phyloP scores from a whole-genome alignment of 1,140 invertebrate genomes.

The Mycetomoellerius zeteki region DNA sequence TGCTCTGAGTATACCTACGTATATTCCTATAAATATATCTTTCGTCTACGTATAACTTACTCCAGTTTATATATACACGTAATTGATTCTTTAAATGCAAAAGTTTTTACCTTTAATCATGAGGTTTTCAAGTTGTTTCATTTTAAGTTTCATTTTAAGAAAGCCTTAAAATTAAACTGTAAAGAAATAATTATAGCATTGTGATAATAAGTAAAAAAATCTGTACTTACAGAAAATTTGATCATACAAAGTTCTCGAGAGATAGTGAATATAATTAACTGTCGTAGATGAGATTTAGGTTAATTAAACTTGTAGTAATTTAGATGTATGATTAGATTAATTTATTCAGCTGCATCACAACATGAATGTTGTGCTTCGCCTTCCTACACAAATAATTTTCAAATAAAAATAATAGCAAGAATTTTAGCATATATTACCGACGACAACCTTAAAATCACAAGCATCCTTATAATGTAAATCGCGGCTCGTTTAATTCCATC shows the following conservation, averaged over 20 bases:
- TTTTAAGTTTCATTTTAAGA: no score
- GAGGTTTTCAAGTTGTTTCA: neutral
- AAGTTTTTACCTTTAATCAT: neutral
- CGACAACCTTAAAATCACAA: neutral
- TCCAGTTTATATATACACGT: neutral
- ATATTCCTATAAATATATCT: conserved; percentile 11
- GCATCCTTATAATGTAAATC: neutral
- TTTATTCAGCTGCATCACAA: conserved; percentile 30
- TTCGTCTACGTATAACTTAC: neutral
- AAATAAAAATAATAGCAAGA: conserved; percentile 4
- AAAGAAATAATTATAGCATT: neutral
- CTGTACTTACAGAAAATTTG: neutral
- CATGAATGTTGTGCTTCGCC: neutral
- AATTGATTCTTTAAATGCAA: conserved; percentile 22
- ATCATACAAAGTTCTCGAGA: conserved; percentile 25
- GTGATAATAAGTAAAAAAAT: neutral
- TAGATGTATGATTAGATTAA: conserved; percentile 52
- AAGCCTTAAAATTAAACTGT: neutral
- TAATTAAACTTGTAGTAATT: conserved; percentile 46
- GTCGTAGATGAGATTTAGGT: conserved; percentile 40
- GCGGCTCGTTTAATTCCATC: conserved; percentile 6
- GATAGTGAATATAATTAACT: conserved; percentile 33
- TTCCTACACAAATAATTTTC: conserved; percentile 16
- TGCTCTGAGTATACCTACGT: neutral
- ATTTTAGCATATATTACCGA: neutral